phyloP scores from a whole-genome alignment of 2,888 invertebrate species.

The Platycnemis pennipes region DNA sequence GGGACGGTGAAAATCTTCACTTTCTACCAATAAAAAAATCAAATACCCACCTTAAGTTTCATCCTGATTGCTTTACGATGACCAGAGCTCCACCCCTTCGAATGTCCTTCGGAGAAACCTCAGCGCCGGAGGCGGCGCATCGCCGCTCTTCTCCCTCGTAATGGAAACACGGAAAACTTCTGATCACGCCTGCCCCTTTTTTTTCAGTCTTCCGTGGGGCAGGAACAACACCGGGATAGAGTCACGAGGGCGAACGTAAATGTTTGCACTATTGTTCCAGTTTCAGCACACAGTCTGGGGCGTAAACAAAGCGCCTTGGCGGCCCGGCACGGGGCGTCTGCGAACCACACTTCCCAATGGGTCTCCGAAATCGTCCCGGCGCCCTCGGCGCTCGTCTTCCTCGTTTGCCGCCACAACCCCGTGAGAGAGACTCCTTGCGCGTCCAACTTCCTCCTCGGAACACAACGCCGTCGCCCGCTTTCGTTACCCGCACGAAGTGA shows the following conservation, averaged over 20 bases:
- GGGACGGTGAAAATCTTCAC: background rate
- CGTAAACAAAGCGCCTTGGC: background rate
- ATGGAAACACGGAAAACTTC: background rate
- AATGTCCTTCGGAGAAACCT: background rate
- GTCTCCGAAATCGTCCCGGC: background rate
- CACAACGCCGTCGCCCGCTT: conserved; percentile 33
- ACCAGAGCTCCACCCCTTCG: background rate
- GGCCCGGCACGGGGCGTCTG: background rate
- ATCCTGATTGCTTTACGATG: conserved; percentile 25
- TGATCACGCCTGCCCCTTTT: background rate
- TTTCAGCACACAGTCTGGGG: background rate
- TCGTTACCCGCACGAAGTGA: conserved; percentile 49
- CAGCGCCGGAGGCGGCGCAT: conserved; percentile 12
- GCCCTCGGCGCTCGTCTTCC: background rate
- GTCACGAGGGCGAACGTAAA: background rate
- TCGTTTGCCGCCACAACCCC: background rate
- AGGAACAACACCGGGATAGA: background rate
- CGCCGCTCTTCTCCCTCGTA: background rate
- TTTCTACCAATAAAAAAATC: background rate
- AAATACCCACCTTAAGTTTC: conserved; percentile 7
- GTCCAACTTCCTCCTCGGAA: conserved; percentile 13
- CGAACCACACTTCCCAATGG: background rate
- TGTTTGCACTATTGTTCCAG: background rate
- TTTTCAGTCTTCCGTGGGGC: background rate
- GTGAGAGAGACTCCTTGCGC: background rate